phyloP scores from a whole-genome alignment of 2,797 vertebrate species.

The Nothura maculosa region DNA sequence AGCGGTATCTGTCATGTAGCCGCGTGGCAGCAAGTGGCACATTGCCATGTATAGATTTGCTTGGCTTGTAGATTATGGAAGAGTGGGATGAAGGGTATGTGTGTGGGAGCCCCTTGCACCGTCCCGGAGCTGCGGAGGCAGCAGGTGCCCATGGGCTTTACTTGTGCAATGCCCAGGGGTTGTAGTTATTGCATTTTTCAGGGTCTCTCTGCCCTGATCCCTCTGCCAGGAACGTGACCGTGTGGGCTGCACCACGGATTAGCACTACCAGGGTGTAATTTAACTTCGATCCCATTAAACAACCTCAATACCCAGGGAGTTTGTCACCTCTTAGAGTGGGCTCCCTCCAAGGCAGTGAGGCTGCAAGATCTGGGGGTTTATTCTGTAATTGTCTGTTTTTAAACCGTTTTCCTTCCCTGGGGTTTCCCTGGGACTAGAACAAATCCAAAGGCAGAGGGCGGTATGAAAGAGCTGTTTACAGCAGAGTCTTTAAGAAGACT shows the following conservation, averaged over 20 bases:
- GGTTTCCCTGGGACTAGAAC: not conserved
- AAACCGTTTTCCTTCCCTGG: slow-evolving; percentile 26
- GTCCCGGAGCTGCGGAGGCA: rapidly evolving
- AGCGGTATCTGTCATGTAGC: rapidly evolving
- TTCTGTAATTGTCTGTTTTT: slow-evolving; percentile 52
- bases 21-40: not conserved
- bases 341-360: slow-evolving; percentile 19
- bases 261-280: slow-evolving; percentile 2
- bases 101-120: not conserved
- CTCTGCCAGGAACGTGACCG: not conserved
- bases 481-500: not conserved
- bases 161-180: not conserved
- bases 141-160: not conserved
- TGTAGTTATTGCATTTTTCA: not conserved
- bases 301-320: slow-evolving; percentile 11
- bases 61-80: not conserved
- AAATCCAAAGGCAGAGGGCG: slow-evolving; percentile 4
- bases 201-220: not conserved
- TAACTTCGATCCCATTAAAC: slow-evolving; percentile 39
- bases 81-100: rapidly evolving
- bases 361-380: slow-evolving; percentile 2
- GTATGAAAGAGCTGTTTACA: not conserved
- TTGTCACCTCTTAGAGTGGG: slow-evolving; percentile 34
- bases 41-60: not conserved
- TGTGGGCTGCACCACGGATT: not conserved